These are phyloP conservation scores for Brachionus plicatilis DNA, from an alignment of 1,140 invertebrate species.

Conservation along the genomic window DNA sequence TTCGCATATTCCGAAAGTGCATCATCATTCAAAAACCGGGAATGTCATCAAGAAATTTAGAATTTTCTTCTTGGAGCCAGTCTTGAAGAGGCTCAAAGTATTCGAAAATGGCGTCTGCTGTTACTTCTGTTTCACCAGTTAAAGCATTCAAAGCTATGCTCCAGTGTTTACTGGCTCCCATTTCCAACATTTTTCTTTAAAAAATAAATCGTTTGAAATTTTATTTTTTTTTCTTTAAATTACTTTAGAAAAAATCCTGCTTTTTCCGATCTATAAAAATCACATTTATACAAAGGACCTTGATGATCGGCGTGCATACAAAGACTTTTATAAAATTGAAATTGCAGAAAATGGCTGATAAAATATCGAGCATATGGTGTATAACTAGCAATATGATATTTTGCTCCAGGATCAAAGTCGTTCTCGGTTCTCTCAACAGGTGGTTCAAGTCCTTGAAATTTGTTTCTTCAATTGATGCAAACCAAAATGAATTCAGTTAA, in stretches of 20 bases:
- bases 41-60: not conserved
- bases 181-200: constrained; percentile 38
- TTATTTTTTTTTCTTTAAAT: not conserved
- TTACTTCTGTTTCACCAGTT: constrained; percentile 68
- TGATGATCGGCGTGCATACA: constrained; percentile 70
- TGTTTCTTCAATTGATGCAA: constrained; percentile 43
- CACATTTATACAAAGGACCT: constrained; percentile 76
- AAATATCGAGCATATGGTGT: constrained; percentile 69
- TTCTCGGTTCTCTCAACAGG: constrained; percentile 45
- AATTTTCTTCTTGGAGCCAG: constrained; percentile 72
- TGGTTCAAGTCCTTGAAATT: constrained; percentile 50
- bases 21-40: not conserved
- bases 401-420: constrained; percentile 47
- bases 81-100: constrained; percentile 75
- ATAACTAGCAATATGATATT: constrained; percentile 46
- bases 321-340: constrained; percentile 77
- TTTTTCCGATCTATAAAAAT: constrained; percentile 71
- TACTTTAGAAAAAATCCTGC: constrained; percentile 61
- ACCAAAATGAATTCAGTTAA: not conserved
- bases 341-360: constrained; percentile 79
- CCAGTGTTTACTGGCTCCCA: constrained; percentile 70
- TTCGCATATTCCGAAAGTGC: not conserved
- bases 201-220: not conserved
- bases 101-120: constrained; percentile 69
- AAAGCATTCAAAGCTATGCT: constrained; percentile 69